A percentile compares a stretch with the other conserved stretches of the same genome.
phyloP scores from a whole-genome alignment of 2,113 vertebrate genomes.

The Egretta garzetta region DNA sequence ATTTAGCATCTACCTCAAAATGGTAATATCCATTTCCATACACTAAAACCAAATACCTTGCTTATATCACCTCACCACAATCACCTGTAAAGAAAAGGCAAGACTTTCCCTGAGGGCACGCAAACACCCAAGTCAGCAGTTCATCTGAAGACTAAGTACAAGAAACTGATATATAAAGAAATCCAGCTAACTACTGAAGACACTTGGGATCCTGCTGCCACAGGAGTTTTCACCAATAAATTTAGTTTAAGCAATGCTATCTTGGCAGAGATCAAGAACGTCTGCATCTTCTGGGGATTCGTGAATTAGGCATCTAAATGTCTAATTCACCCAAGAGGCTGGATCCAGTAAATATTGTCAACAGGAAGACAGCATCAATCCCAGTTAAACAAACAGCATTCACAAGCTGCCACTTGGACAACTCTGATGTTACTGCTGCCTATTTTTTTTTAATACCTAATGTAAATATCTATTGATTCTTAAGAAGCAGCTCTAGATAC shows the following conservation, averaged over 20 bases:
- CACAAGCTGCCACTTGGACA: background rate
- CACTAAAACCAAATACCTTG: background rate
- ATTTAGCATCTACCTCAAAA: background rate
- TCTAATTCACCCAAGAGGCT: background rate
- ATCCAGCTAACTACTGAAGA: background rate
- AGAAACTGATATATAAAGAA: background rate
- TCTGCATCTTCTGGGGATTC: background rate
- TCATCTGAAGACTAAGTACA: background rate
- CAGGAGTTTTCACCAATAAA: background rate
- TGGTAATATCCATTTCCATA: background rate
- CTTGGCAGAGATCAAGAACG: background rate
- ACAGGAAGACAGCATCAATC: background rate
- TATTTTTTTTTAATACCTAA: background rate
- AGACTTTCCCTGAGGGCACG: background rate
- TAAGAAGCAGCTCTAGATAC: background rate
- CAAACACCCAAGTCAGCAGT: background rate
- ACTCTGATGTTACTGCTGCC: background rate
- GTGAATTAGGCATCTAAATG: background rate
- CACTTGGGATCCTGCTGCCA: background rate
- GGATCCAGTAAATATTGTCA: background rate
- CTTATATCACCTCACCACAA: background rate
- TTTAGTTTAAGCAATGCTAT: background rate
- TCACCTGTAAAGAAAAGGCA: background rate
- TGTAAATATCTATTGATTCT: background rate
- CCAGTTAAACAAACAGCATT: background rate